phyloP scores from a whole-genome alignment of 2,797 vertebrate species.

The Ctenosaura bakeri region DNA sequence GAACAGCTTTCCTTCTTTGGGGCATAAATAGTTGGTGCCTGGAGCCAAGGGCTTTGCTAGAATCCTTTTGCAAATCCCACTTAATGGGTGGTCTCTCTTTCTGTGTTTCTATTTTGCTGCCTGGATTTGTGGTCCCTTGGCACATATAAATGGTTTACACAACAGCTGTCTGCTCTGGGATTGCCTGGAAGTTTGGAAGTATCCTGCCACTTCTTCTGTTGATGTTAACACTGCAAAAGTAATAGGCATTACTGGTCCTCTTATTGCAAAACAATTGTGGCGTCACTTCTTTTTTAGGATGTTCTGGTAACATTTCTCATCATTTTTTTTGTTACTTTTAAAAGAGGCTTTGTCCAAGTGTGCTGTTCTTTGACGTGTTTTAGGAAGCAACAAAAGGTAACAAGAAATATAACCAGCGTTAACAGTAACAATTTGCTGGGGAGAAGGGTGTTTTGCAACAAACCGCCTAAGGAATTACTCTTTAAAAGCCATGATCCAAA shows the following conservation, averaged over 20 bases:
- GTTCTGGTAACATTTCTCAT: too few species aligned
- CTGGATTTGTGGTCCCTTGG: background rate
- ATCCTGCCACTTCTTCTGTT: background rate
- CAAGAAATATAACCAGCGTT: too few species aligned
- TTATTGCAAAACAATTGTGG: too few species aligned
- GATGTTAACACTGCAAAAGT: too few species aligned
- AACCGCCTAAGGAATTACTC: background rate
- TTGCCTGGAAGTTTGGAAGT: background rate
- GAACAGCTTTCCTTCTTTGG: too few species aligned
- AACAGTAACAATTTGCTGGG: too few species aligned
- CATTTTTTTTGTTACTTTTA: too few species aligned
- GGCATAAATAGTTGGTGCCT: background rate
- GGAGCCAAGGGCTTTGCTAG: background rate
- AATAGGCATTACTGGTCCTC: too few species aligned
- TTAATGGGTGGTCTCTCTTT: constrained; percentile 18
- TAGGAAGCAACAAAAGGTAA: too few species aligned
- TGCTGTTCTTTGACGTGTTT: too few species aligned
- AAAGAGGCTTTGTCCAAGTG: too few species aligned
- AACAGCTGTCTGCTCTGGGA: background rate
- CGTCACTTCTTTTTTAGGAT: too few species aligned
- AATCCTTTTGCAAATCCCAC: background rate
- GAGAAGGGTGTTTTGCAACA: background rate
- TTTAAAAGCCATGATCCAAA: background rate
- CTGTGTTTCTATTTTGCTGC: background rate
- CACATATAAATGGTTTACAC: constrained; percentile 1